These are phyloP conservation scores for Cheilosia urbana DNA, from an alignment of 2,888 invertebrate species.

Conservation along the genomic window DNA sequence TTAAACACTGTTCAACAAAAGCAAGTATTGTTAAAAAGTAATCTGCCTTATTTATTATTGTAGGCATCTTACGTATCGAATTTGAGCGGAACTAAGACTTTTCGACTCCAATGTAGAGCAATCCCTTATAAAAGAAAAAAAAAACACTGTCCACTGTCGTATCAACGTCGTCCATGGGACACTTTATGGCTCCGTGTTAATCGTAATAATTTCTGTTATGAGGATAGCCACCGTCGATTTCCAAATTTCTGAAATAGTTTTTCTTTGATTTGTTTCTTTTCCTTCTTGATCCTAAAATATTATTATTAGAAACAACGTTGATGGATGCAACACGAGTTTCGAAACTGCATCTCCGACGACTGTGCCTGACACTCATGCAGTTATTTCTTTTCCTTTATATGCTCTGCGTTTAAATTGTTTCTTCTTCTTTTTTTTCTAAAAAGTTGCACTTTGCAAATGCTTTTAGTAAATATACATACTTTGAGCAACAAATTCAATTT, in stretches of 20 bases:
- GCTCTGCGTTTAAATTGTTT: not conserved
- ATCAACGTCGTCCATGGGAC: slow-evolving; percentile 10
- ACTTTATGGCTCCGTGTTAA: slow-evolving; percentile 28
- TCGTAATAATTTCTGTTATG: slow-evolving; percentile 15
- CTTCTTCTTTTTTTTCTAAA: slow-evolving; percentile 15
- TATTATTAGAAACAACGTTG: slow-evolving; percentile 68
- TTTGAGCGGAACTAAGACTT: no score
- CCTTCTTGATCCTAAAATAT: slow-evolving; percentile 27
- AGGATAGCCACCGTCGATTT: slow-evolving; percentile 36
- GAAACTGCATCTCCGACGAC: slow-evolving; percentile 25
- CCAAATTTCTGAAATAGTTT: slow-evolving; percentile 57
- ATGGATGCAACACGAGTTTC: slow-evolving; percentile 65
- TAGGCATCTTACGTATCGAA: no score
- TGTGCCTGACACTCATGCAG: slow-evolving; percentile 69
- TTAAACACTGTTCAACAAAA: no score
- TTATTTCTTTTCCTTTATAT: slow-evolving; percentile 5
- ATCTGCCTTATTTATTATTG: no score
- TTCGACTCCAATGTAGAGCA: no score
- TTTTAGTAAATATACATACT: slow-evolving; percentile 69
- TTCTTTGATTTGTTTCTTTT: not conserved
- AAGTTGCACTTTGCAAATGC: slow-evolving; percentile 68
- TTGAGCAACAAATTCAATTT: slow-evolving; percentile 56
- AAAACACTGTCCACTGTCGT: not conserved
- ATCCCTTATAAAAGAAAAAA: not conserved
- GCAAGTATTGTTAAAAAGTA: no score